Base-by-base conservation (phyloP, 2,113 vertebrate genomes). In the Hemiprocne comata region DNA sequence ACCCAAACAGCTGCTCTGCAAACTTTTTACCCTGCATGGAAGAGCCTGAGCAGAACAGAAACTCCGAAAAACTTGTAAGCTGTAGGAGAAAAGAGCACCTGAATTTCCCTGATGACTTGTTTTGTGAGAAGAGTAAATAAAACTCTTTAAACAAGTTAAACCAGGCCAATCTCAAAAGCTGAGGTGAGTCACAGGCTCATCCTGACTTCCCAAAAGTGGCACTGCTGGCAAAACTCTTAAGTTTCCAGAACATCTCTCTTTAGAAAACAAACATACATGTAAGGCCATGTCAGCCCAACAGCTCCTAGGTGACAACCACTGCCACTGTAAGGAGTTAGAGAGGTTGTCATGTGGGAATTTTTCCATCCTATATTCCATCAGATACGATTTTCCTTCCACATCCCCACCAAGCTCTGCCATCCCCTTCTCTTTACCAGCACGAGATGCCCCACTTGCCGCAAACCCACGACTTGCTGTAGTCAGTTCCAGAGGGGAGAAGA, bases 321-420 rank as follows among this genome's bases (percentile, higher is more conserved):
- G 48, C 61, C 83, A 26, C 75, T 55, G 33, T 17, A 34, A 38
- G 48, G 36, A 33, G 40, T 9, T 38, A 17, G 44, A 73, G 44
- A 29, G 11, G 19, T 1, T 66, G 51, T 17, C 36, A 26, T 4
- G 40, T 1, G 7, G 40, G 26, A 33, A 36, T 60, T 26, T 28
- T 60, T 44, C 24, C 40, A 60, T 25, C 4, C 34, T 15, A 0
- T 5, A 8, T 13, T 23, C 58, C 65, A 14, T 3, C 62, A 61
- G 13, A 26, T 26, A 7, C 2, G 1, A 3, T 38, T 29, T n/a
- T 31, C 36, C 48, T 53, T 36, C 55, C 4, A 2, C 15, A 14
- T 12, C 10, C 44, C 67, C 75, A 10, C 33, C 0, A 1, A 42
- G 17, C 44, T 51, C 50, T 1, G 4, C 4, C 2, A 1, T 5